These are phyloP conservation scores for Sebastes fasciatus DNA, from an alignment of 2,113 vertebrate species.

Conservation along the genomic window DNA sequence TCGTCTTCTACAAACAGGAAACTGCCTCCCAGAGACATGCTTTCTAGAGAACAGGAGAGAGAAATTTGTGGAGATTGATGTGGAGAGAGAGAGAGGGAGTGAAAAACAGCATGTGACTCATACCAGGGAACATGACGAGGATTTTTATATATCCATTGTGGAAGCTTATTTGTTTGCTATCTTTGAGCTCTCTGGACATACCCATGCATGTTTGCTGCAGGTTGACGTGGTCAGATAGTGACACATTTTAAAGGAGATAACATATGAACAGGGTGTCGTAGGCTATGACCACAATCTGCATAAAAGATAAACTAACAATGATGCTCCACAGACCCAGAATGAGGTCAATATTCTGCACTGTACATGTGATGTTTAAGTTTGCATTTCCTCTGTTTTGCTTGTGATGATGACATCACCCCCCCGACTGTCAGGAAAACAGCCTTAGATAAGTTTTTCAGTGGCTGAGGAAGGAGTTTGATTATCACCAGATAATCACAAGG, in stretches of 20 bases:
- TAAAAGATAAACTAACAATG: not conserved
- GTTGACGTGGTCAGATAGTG: slow-evolving; percentile 2
- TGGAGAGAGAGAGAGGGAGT: slow-evolving; percentile 10
- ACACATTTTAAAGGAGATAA: slow-evolving; percentile 14
- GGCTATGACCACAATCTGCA: not conserved
- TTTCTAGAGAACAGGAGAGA: slow-evolving; percentile 62
- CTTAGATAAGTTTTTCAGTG: slow-evolving; percentile 3
- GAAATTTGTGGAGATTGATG: slow-evolving; percentile 35
- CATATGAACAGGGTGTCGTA: not conserved
- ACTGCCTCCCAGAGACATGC: slow-evolving; percentile 68
- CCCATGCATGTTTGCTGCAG: not conserved
- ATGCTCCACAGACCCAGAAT: not conserved
- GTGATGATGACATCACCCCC: not conserved
- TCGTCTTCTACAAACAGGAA: slow-evolving; percentile 85
- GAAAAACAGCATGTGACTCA: slow-evolving; percentile 51
- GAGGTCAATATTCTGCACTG: not conserved
- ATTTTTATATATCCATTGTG: slow-evolving; percentile 15
- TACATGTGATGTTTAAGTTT: not conserved
- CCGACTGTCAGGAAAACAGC: slow-evolving; percentile 15
- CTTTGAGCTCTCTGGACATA: slow-evolving; percentile 13
- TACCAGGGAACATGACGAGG: slow-evolving; percentile 16
- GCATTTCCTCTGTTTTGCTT: not conserved
- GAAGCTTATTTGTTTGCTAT: slow-evolving; percentile 26
- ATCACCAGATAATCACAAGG: not conserved
- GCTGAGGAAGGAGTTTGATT: not conserved